Base-by-base conservation (phyloP, 2,888 invertebrate species). In the Muscina levida region DNA sequence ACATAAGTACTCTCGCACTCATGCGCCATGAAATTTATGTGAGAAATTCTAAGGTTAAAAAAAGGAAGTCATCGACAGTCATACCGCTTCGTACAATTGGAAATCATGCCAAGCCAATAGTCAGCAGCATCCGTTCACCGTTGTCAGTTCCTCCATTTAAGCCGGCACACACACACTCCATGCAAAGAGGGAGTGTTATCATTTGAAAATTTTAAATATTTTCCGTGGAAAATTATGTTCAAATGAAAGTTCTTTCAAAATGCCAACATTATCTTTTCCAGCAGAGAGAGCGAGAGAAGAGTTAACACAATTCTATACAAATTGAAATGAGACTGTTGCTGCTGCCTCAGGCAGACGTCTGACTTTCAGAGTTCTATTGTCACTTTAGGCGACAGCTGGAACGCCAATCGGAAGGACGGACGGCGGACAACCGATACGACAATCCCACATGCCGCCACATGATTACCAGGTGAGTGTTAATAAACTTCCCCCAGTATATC, bases 231-330 rank as follows among this genome's bases (percentile, higher is more conserved):
- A 48, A 67, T 46, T 22, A 8, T 67, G 19, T 62, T 62, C 42
- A 78, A 78, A 79, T 79, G 72, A 79, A 75, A 75, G 72, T 75
- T 79, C 75, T 72, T 59, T 17, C 46, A 4, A 48, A 31, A 19
- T 19, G 4, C 51, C 51, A 17, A n/a, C 51, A 3, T 8, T 3
- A 31, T 31, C 31, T 31, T 8, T 51, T 17, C 15, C 2, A 1
- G 17, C 46, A 15, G 15, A 6, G 4, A 10, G 37, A 37, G 37
- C 46, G 26, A 17, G 15, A 31, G n/a, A n/a, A 22, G 42, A 62
- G 42, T 62, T 62, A 62, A 62, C 62, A 42, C 62, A 15, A 62
- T 42, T 42, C 46, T 71, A 26, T 59, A 74, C 67, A 77, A 81
- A 75, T 81, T 77, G 62, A 68, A 72, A 62, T 42, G 31, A n/a